phyloP scores from a whole-genome alignment of 2,113 vertebrate genomes.

The Ardeotis arabs region DNA sequence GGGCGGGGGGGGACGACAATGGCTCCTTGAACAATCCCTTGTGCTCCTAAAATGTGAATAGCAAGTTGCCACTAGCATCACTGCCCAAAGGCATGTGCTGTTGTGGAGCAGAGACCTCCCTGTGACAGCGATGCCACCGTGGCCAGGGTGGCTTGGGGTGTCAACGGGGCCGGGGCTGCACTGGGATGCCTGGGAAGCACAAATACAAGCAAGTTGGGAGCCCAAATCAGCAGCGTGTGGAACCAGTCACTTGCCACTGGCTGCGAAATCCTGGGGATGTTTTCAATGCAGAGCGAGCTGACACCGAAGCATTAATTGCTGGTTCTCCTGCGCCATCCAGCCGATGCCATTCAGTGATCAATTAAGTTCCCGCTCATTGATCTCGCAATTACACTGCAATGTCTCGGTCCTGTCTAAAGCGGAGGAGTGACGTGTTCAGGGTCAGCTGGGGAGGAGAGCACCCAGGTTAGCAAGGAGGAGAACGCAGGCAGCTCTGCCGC shows the following conservation, averaged over 20 bases:
- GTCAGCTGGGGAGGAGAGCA: background rate
- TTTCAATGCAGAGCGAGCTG: background rate
- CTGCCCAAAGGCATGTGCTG: background rate
- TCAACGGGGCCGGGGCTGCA: background rate
- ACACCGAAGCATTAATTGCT: slow-evolving; percentile 1
- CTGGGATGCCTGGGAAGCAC: background rate
- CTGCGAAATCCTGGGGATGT: background rate
- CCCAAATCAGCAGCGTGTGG: background rate
- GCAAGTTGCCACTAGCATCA: background rate
- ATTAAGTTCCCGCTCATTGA: background rate
- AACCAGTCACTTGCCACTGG: background rate
- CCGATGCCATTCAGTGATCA: background rate
- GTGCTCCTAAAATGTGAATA: background rate
- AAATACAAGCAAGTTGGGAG: background rate
- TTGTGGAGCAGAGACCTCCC: background rate
- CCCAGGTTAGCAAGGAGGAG: background rate
- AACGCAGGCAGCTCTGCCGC: background rate
- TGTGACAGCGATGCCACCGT: background rate
- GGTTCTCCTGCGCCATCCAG: background rate
- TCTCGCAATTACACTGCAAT: background rate
- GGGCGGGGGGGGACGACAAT: background rate
- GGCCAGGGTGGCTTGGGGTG: background rate
- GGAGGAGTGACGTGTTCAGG: background rate
- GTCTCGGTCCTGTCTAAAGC: background rate
- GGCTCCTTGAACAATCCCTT: background rate